Evolutionary conservation across 2,113 vertebrate species (phyloP), one percentile per base, ranked within the genome.

Genomic region (Otus sunia): DNA sequence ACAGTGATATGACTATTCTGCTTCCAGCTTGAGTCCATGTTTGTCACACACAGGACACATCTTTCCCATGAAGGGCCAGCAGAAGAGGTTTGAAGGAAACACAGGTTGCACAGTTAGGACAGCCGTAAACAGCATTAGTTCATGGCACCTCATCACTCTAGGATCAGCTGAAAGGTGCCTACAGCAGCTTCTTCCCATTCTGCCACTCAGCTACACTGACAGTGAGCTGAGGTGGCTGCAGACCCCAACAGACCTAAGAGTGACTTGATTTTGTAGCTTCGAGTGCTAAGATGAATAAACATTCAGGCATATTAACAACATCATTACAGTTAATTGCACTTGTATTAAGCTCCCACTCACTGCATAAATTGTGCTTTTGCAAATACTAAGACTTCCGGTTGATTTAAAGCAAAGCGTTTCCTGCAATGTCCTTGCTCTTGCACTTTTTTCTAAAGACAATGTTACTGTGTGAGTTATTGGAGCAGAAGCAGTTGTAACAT

Each of bases 251-350:
- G 20, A 55, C 34, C 67, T 77, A 53, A 10, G 73, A 74, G 29
- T 16, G 21, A 68, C 58, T 75, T 71, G 43, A 60, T 69, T 79
- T 87, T 72, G 49, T 64, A 63, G 58, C 27, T 89, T 81, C 66
- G 67, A 80, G 41, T 89, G 84, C 21, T 63, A 75, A 89, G 43
- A 37, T 95, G 81, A 96, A 95, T 75, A 90, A 96, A 62, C 21
- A 41, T 75, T 89, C 4, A 37, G 55, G n/a, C n/a, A 74, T 41
- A 73, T 89, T 68, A 86, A 41, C 25, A 72, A 77, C 27, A 67
- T 68, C 80, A 49, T 85, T 64, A 56, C 39, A 92, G 60, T 89
- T 92, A 90, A 95, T 87, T 81, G 81, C 90, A 60, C 77, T 64
- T 85, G 20, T 79, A 60, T 75, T 60, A 91, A 90, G 73, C 62